Percentiles rank a stretch among this genome's conserved stretches.
phyloP scores from a whole-genome alignment of 2,113 vertebrate species.

The Corapipo altera region DNA sequence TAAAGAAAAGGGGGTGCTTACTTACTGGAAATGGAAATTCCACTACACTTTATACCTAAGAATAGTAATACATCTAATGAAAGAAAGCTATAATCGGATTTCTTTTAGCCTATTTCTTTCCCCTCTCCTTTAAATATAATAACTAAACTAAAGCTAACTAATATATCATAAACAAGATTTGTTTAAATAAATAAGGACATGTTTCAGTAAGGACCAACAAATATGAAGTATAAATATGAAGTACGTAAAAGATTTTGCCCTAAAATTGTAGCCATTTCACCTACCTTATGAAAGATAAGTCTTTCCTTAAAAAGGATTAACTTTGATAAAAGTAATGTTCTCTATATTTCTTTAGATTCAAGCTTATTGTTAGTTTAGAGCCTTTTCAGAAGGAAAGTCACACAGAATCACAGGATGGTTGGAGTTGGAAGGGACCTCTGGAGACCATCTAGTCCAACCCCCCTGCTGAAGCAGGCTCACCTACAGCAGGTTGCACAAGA shows the following conservation, averaged over 20 bases:
- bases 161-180: neutral
- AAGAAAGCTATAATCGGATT: neutral
- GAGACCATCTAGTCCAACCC: neutral
- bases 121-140: neutral
- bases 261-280: neutral
- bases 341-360: neutral
- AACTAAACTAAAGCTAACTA: neutral
- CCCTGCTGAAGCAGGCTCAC: neutral
- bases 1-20: fast-evolving
- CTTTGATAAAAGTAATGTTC: neutral
- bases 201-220: neutral
- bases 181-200: neutral
- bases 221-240: neutral
- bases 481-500: neutral
- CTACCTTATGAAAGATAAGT: neutral
- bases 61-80: neutral
- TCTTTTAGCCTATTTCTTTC: neutral
- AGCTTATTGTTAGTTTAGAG: neutral
- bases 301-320: neutral
- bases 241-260: neutral
- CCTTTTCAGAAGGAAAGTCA: neutral
- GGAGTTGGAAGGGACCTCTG: neutral
- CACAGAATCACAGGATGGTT: neutral
- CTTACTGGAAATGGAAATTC: neutral
- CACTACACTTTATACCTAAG: neutral